These are phyloP conservation scores for Procavia capensis DNA, from an alignment of 2,113 vertebrate species.

Conservation along the genomic window DNA sequence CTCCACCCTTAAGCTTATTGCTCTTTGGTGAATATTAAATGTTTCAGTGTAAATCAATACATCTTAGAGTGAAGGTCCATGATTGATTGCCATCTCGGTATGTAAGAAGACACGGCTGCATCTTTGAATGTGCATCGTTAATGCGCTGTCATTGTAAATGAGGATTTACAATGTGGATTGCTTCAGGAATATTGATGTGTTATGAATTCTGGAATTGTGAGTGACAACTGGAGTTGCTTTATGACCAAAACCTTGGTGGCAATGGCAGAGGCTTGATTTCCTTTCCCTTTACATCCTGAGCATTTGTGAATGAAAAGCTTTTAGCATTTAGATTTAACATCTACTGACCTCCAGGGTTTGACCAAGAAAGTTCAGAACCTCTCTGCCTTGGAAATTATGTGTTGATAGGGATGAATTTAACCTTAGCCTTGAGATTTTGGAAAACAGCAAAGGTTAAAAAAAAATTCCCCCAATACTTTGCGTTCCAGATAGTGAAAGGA, in stretches of 20 bases:
- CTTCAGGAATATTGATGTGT: slow-evolving; percentile 14
- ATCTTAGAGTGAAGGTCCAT: neutral
- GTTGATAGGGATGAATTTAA: neutral
- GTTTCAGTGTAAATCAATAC: neutral
- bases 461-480: neutral
- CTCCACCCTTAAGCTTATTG: rapidly evolving
- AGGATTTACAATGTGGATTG: slow-evolving; percentile 19
- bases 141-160: slow-evolving; percentile 39
- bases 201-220: slow-evolving; percentile 8
- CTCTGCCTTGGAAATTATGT: rapidly evolving
- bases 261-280: no score
- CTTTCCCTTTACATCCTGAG: neutral
- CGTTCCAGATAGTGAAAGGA: neutral
- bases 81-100: slow-evolving; percentile 40
- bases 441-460: neutral
- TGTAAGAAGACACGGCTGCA: neutral
- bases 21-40: neutral
- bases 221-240: neutral
- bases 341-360: rapidly evolving
- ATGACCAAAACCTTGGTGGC: no score
- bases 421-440: neutral
- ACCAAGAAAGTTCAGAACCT: neutral
- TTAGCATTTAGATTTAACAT: rapidly evolving
- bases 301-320: rapidly evolving
- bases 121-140: neutral